These are phyloP conservation scores for Flexamia atlantica DNA, from an alignment of 2,888 invertebrate genomes.

Conservation along the genomic window DNA sequence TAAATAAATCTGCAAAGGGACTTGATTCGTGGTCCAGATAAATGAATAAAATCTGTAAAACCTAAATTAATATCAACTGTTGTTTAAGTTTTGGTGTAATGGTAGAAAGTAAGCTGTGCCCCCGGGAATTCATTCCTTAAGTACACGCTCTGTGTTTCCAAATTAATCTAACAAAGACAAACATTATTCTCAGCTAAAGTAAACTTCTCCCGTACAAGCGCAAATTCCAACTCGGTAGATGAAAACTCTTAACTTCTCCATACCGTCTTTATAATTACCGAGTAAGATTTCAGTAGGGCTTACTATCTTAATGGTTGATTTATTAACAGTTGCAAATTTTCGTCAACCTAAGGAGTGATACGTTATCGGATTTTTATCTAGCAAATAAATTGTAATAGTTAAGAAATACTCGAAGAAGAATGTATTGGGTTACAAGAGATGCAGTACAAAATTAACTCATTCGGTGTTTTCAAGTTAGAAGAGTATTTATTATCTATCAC, in stretches of 20 bases:
- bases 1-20: no score
- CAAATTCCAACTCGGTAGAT: slow-evolving; percentile 20
- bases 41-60: slow-evolving; percentile 1
- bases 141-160: slow-evolving; percentile 32
- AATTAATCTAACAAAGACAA: slow-evolving; percentile 43
- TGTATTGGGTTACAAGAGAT: no score
- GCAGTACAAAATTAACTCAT: no score
- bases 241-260: slow-evolving; percentile 23
- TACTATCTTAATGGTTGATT: neutral
- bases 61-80: neutral
- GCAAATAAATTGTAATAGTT: no score
- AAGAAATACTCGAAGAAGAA: no score
- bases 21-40: neutral
- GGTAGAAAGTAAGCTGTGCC: slow-evolving; percentile 9
- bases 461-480: no score
- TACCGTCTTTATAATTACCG: neutral
- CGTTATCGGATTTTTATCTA: no score
- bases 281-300: neutral
- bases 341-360: no score
- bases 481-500: no score
- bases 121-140: slow-evolving; percentile 21
- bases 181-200: slow-evolving; percentile 38
- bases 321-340: no score
- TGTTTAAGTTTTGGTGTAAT: neutral
- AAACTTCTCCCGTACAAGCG: slow-evolving; percentile 35